Percentiles rank a stretch among this genome's conserved stretches.
Conservation (phyloP, 2,113 vertebrate genomes). For the Grantiella picta region DNA sequence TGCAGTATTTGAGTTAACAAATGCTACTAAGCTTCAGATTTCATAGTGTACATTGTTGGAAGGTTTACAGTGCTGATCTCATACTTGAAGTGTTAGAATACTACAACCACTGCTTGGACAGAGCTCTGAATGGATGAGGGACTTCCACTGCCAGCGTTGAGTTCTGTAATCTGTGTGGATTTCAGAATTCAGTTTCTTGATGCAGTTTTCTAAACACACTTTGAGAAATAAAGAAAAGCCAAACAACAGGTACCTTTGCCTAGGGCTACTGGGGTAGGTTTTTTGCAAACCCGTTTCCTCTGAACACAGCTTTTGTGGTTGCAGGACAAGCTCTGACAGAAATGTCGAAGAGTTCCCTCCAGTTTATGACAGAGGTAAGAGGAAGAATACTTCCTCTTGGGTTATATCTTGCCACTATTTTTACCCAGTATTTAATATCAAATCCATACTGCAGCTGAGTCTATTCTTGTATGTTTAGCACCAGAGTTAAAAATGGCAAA, state of each 20-base stretch:
- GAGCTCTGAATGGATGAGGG: background rate
- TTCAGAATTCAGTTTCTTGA: background rate
- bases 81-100: background rate
- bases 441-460: background rate
- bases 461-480: background rate
- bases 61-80: background rate
- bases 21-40: background rate
- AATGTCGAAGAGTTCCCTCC: background rate
- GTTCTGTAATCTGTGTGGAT: background rate
- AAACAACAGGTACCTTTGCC: background rate
- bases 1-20: background rate
- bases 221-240: background rate
- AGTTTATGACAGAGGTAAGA: conserved; percentile 8
- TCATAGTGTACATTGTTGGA: background rate
- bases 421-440: background rate
- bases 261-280: background rate
- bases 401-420: background rate
- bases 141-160: background rate
- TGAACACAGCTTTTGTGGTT: conserved; percentile 27
- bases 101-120: background rate
- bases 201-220: background rate
- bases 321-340: conserved; percentile 13
- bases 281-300: background rate
- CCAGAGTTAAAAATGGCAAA: background rate
- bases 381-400: conserved; percentile 38